A percentile compares a stretch with the other conserved stretches of the same genome.
phyloP scores from a whole-genome alignment of 2,888 invertebrate genomes.

The Chymomyza procnemis region DNA sequence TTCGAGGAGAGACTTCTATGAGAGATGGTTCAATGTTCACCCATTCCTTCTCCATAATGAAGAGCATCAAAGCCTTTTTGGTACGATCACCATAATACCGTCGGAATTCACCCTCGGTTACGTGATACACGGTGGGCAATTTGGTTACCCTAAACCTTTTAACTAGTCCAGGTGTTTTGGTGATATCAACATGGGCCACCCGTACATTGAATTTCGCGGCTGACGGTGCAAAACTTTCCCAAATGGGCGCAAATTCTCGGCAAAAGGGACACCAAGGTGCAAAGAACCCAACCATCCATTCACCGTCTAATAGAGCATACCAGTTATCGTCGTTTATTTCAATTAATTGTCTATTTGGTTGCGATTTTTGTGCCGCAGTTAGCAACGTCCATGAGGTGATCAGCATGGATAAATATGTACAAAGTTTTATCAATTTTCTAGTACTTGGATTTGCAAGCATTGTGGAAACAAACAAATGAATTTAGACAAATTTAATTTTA shows the following conservation, averaged over 20 bases:
- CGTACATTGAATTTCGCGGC: slow-evolving; percentile 86
- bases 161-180: slow-evolving; percentile 94
- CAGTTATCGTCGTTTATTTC: slow-evolving; percentile 92
- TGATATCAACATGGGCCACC: slow-evolving; percentile 96
- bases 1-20: slow-evolving; percentile 94
- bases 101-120: slow-evolving; percentile 95
- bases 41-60: slow-evolving; percentile 94
- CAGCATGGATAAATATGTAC: slow-evolving; percentile 16
- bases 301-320: slow-evolving; percentile 91
- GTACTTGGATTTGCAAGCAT: not conserved
- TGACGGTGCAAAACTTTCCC: slow-evolving; percentile 90
- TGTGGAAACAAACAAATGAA: no score
- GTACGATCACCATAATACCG: slow-evolving; percentile 96
- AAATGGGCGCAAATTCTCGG: slow-evolving; percentile 90
- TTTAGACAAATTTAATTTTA: no score
- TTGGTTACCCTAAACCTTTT: slow-evolving; percentile 98
- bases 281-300: slow-evolving; percentile 99
- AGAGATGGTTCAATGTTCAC: slow-evolving; percentile 91
- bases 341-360: slow-evolving; percentile 62
- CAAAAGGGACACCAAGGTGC: slow-evolving; percentile 99
- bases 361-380: slow-evolving; percentile 27
- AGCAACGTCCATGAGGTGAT: slow-evolving; percentile 58
- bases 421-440: not conserved
- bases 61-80: slow-evolving; percentile 90
- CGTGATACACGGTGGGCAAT: slow-evolving; percentile 97